Conservation (phyloP, 2,888 invertebrate genomes). For the Mamestra brassicae region DNA sequence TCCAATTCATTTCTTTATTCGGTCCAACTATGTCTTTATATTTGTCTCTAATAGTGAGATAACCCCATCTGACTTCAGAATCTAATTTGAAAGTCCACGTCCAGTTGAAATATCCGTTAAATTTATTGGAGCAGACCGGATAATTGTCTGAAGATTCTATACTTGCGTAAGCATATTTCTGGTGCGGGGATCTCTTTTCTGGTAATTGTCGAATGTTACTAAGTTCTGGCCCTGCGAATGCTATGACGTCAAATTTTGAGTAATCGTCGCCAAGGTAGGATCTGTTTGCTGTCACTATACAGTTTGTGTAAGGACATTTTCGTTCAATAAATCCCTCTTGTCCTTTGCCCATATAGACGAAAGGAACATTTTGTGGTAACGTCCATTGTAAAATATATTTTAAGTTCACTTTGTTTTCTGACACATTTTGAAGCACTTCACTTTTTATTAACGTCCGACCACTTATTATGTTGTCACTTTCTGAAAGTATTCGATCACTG, state of each 20-base stretch:
- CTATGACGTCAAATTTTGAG: slow-evolving; percentile 79
- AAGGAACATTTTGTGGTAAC: slow-evolving; percentile 67
- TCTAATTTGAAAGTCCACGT: slow-evolving; percentile 80
- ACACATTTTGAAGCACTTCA: slow-evolving; percentile 18
- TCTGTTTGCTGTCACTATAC: slow-evolving; percentile 77
- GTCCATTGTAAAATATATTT: slow-evolving; percentile 80
- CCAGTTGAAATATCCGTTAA: slow-evolving; percentile 81
- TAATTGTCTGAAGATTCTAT: slow-evolving; percentile 80
- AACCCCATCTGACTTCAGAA: slow-evolving; percentile 78
- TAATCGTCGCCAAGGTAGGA: slow-evolving; percentile 68
- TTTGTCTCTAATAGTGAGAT: slow-evolving; percentile 72
- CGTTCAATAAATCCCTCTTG: slow-evolving; percentile 71
- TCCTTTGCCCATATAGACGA: slow-evolving; percentile 73
- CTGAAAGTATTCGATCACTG: not conserved
- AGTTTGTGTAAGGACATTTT: slow-evolving; percentile 79
- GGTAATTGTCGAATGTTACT: slow-evolving; percentile 56
- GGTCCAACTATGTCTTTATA: slow-evolving; percentile 72
- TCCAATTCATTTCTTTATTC: slow-evolving; percentile 74
- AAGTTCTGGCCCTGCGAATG: slow-evolving; percentile 78
- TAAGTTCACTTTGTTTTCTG: slow-evolving; percentile 37
- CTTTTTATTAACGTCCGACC: slow-evolving; percentile 5
- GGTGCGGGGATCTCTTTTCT: slow-evolving; percentile 67
- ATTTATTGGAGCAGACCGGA: slow-evolving; percentile 68
- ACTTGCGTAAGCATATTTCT: slow-evolving; percentile 79
- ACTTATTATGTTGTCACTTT: slow-evolving; percentile 14